These are phyloP conservation scores for Lepilemur ruficaudatus DNA, from an alignment of 2,797 vertebrate species.

Conservation along the genomic window DNA sequence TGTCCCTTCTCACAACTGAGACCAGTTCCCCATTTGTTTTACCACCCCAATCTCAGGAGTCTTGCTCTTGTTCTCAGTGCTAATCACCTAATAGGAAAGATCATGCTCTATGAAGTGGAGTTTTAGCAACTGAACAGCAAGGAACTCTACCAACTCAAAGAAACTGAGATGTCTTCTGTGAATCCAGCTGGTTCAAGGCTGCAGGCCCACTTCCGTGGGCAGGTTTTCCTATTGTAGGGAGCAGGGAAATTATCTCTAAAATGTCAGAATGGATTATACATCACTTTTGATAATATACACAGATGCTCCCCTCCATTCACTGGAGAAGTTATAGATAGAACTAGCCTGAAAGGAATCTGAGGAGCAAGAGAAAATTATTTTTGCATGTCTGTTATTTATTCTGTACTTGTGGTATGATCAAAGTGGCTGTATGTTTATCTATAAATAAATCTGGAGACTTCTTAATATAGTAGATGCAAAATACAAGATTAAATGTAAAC, in stretches of 20 bases:
- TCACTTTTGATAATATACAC: neutral
- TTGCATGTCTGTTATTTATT: neutral
- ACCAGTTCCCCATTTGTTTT: neutral
- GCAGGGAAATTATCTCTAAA: constrained; percentile 43
- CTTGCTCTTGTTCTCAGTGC: neutral
- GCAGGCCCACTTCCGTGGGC: constrained; percentile 28
- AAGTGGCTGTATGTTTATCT: neutral
- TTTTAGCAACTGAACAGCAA: neutral
- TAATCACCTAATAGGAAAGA: neutral
- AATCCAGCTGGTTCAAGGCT: constrained; percentile 63
- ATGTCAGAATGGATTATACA: constrained; percentile 44
- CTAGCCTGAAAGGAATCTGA: neutral
- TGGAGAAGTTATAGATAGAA: neutral
- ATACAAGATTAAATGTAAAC: neutral
- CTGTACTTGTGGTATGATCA: neutral
- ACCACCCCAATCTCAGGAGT: neutral
- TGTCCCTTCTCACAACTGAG: neutral
- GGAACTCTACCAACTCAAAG: constrained; percentile 23
- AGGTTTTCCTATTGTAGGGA: constrained; percentile 40
- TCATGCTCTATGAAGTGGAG: neutral
- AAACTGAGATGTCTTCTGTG: constrained; percentile 1
- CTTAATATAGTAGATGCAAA: neutral
- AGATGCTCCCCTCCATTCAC: neutral
- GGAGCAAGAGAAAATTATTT: neutral
- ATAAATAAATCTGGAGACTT: neutral